Base-by-base conservation (phyloP, 30 jellyfish, hydroid and myxozoan genomes). In the Aurelia sp. region DNA sequence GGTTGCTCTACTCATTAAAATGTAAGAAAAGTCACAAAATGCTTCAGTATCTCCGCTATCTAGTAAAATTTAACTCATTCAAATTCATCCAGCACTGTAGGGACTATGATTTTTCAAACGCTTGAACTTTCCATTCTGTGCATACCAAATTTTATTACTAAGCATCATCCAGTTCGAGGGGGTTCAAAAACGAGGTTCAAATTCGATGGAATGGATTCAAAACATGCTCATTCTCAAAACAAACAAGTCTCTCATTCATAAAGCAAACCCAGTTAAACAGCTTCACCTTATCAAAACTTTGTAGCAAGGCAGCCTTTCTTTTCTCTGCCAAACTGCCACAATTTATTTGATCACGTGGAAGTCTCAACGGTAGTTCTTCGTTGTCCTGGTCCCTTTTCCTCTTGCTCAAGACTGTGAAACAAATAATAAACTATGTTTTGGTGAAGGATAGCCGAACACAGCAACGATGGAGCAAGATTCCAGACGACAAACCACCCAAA, bases 231-330 rank as follows among this genome's bases (percentile, higher is more conserved):
- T 37, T 37, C 50, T 66, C 16, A 16, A 68, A 3, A 40, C 65
- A 15, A 18, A 15, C 67, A 35, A 18, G 23, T 47, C 6, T 2
- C 3, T 5, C 67, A 72, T 21, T 58, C 55, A 19, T 55, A 3
- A 31, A 59, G 47, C 75, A 22, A 51, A 55, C 7, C 1, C 33
- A 40, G n/a, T 30, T 7, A 12, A 44, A 35, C 6, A 9, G 4
- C 15, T 13, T 79, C 59, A 87, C 96, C 86, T 73, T 78, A 51
- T 78, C 91, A 63, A 76, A 87, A 21, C 71, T 18, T 31, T 53
- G 53, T 23, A 79, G 21, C 57, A 88, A 33, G 18, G 88, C 92
- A 17, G 13, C 35, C 50, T 70, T 80, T 41, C 96, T 62, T 73
- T 52, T 21, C 73, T 73, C 78, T 23, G 74, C 59, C 2, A 64